Base-by-base conservation (phyloP, 2,888 invertebrate genomes). In the Noctua janthina region DNA sequence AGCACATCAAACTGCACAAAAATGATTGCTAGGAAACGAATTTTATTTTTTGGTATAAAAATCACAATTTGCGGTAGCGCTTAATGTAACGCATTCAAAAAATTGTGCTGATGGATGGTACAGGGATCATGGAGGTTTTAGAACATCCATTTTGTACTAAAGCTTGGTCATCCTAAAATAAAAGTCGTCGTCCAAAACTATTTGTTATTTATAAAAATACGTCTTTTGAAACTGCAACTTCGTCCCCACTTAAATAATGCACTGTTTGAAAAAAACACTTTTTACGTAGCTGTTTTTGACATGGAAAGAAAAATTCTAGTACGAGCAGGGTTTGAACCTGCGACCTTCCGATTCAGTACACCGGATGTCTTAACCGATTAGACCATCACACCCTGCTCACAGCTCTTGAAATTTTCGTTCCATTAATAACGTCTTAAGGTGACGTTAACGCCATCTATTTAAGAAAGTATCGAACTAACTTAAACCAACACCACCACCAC, bases 201-300 rank as follows among this genome's bases (percentile, higher is more conserved):
- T 71, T 71, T 17, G 15, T 51, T 15, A 29, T n/a, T 20, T 35
- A 39, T 23, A 67, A 66, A 39, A 35, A 39, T 35, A 23, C 23
- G 78, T 71, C 15, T 68, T 69, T 35, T 74, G 35, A 73, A 76
- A 74, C 17, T 66, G n/a, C 11, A 56, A 67, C 39, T 66, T 67
- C 23, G 35, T 76, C 23, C 35, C 2, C 43, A 56, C n/a, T 54
- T 49, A 7, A 7, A 59, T 49, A 46, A 68, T 51, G 29, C 66
- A 51, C 29, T 20, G 43, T 69, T 64, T 64, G 29, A 17, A 8
- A 64, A 29, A 35, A 29, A 29, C 15, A 62, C 62, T 29, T 29
- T 29, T 29, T 29, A 17, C 29, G n/a, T 49, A 56, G 11, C 29
- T 29, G 29, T 29, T 29, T 29, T 29, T 29, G 29, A 29, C 29